Evolutionary conservation across 1,140 invertebrate species (phyloP).

Genomic region (Monomorium pharaonis): DNA sequence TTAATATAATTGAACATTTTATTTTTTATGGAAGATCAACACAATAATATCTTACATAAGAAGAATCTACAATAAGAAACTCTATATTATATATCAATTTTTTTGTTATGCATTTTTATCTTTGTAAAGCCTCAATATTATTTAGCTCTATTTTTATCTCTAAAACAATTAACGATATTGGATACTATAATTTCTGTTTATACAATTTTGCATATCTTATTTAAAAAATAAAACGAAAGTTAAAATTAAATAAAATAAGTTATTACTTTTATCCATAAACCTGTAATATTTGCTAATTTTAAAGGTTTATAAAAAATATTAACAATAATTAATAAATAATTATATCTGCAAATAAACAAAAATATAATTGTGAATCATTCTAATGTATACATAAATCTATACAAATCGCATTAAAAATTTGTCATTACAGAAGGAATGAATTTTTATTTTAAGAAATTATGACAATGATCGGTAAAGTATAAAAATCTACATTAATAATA

Average conservation of each 20-base stretch:
- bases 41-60: conserved; percentile 29
- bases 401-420: not conserved
- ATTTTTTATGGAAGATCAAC: conserved; percentile 45
- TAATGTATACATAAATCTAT: not conserved
- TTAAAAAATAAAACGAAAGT: too few species aligned
- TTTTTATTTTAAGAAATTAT: conserved; percentile 13
- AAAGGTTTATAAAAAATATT: too few species aligned
- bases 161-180: conserved; percentile 1
- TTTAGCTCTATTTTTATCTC: conserved; percentile 6
- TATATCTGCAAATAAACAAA: too few species aligned
- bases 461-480: not conserved
- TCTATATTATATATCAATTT: not conserved
- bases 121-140: not conserved
- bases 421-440: not conserved
- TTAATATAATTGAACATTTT: conserved; percentile 21
- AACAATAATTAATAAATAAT: too few species aligned
- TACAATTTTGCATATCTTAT: not conserved
- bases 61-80: not conserved
- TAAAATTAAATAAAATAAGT: conserved; percentile 14
- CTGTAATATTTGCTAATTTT: conserved; percentile 33
- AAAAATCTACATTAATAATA: conserved; percentile 17
- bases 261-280: conserved; percentile 1
- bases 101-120: conserved; percentile 15
- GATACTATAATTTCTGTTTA: conserved; percentile 8
- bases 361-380: not conserved